These are phyloP conservation scores for Thalassoma bifasciatum DNA, from an alignment of 2,113 vertebrate genomes.

Conservation along the genomic window DNA sequence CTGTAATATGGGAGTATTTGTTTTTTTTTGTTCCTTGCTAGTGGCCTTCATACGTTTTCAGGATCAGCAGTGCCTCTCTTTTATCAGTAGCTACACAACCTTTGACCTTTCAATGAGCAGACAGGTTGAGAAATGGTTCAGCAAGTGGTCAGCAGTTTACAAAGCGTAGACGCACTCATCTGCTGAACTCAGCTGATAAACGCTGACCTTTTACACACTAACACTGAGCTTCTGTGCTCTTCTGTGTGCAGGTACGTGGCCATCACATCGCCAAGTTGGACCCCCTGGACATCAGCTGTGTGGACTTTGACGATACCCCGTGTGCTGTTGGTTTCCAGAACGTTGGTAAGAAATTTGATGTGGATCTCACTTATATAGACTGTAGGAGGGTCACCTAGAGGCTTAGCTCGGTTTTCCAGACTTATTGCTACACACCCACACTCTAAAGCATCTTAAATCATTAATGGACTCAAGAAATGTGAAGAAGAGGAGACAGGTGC, in stretches of 20 bases:
- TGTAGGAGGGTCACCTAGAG: constrained; percentile 92
- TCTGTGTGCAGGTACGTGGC: constrained; percentile 91
- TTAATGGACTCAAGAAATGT: too few relatives aligned
- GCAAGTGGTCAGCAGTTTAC: constrained; percentile 11
- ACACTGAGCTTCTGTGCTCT: constrained; percentile 17
- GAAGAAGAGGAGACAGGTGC: too few relatives aligned
- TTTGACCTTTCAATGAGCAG: too few relatives aligned
- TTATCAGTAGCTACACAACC: too few relatives aligned
- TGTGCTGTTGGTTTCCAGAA: constrained; percentile 90
- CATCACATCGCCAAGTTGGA: constrained; percentile 97
- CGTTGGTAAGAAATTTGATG: constrained; percentile 87
- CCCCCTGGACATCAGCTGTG: constrained; percentile 96
- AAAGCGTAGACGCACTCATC: not conserved
- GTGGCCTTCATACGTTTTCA: too few relatives aligned
- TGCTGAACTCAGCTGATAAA: not conserved
- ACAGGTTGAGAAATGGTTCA: not conserved
- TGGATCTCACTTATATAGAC: not conserved
- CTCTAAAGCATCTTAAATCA: too few relatives aligned
- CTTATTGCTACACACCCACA: too few relatives aligned
- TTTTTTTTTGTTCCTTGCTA: too few relatives aligned
- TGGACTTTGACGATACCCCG: constrained; percentile 94
- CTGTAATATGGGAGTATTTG: too few relatives aligned
- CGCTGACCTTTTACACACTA: not conserved
- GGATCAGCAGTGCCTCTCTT: too few relatives aligned
- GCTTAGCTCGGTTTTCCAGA: constrained; percentile 91